Base-by-base conservation (phyloP, 2,888 invertebrate genomes). In the Iphiclides podalirius region DNA sequence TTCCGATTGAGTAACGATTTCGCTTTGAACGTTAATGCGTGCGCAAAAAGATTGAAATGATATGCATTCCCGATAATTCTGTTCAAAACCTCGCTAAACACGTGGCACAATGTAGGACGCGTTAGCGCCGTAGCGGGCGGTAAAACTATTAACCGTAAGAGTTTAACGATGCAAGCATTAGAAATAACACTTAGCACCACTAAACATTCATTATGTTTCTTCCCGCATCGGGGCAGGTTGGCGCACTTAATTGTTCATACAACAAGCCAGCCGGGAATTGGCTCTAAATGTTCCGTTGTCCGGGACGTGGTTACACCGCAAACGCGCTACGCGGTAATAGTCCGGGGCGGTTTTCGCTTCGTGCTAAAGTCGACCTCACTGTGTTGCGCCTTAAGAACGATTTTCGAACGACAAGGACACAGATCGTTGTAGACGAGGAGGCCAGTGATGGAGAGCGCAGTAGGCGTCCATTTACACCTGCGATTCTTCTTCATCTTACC, bases 401-500 rank as follows among this genome's bases (percentile, higher is more conserved):
- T 66, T 75, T 75, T 80, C 63, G 3, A 9, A 13, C 12, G 11
- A 13, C 17, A 46, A 47, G 16, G 28, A 23, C 52, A 55, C 52
- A 53, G 52, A 52, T 52, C 51, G 55, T 48, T 46, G 57, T 59
- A 53, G 58, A 54, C 59, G 59, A 66, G 62, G 61, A 60, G 54
- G 64, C 67, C 64, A 59, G 70, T 85, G 83, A 85, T 82, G 80
- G 75, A 85, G 80, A 76, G 76, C 80, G 75, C 81, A 77, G 80
- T 82, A 78, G 79, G 68, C 74, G 78, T 70, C 78, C 76, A 76
- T 85, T 84, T 83, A 84, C 84, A 84, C 85, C 84, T 86, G 83
- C 79, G 79, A 85, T 85, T 85, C 84, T 84, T 85, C 86, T 87
- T 83, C 83, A 81, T 86, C 85, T 84, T 81, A 71, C 79, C 78